Evolutionary conservation across 1,140 invertebrate species (phyloP), one percentile per base, ranked within the genome.

Genomic region (Liolophura sinensis): DNA sequence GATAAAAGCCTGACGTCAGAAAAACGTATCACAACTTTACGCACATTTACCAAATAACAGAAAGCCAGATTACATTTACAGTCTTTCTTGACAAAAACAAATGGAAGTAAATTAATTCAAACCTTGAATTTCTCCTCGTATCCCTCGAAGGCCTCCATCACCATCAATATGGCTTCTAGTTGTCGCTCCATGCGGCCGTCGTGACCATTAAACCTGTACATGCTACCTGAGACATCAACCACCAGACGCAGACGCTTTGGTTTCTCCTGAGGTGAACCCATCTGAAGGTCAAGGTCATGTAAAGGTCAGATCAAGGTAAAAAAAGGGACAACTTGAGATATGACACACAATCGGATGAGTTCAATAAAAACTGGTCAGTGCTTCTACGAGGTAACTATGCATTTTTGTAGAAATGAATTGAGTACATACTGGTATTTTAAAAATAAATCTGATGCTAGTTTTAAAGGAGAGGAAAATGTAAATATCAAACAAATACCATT

Each of bases 121-220:
- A 24, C 85, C 77, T 86, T 82, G 20, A 98, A 92, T 84, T 95
- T 93, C 55, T 92, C 89, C 76, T 95, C 92, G 77, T 93, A 94
- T 3, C 93, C 93, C 75, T 92, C 89, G 72, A 98, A 91, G 0
- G 95, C 92, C 85, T 98, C 95, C 91, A 97, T 97, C 1, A 97
- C 89, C 85, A 99, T 89, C 1, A 97, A 89, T 5, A 93, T 91
- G 0, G 94, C 92, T 83, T 98, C 96, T 86, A 98, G 88, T 73
- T 96, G 91, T 70, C 95, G 88, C 81, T 97, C 93, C 54, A 99
- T 87, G 62, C 97, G 88, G 18, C 93, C 91, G 86, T 98, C 97
- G 82, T 96, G 94, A 0, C 93, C 91, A 82, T 97, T 96, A 78
- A 97, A 97, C 12, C 93, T 90, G 80, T 98, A 98, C 96, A 98